Evolutionary conservation across 2,797 vertebrate genomes (phyloP), one percentile per base, ranked within the genome.

Genomic region (Luscinia luscinia): DNA sequence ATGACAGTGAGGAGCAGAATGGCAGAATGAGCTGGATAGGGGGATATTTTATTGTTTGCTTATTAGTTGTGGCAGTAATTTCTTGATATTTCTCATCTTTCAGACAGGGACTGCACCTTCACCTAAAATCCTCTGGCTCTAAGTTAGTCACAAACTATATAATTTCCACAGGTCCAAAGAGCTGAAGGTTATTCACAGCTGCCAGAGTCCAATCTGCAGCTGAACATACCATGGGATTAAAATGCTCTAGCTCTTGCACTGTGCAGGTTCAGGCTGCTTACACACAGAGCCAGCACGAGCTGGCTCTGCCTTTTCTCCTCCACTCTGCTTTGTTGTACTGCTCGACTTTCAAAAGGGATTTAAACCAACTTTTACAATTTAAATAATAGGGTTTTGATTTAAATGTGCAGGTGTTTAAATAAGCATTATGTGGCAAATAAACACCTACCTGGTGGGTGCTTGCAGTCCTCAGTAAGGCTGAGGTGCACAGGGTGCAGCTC

Each of bases 231-330:
- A 6, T 4, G 9, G 45, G 51, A 59, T 61, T 82, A 66, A 86
- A 92, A 66, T 48, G 3, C n/a, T 23, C 34, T 13, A 38, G 34
- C 41, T 66, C 46, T 52, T 36, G 26, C 28, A 12, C 16, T 9
- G 10, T 27, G 32, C 27, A 58, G 24, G 6, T 36, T 79, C 41
- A 51, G 66, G 40, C 34, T 80, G 36, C 48, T 58, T n/a, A 12
- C 9, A 46, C 11, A 15, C 0, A 0, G 2, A 8, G 5, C 66
- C 38, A 63, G 26, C 38, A 88, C 0, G 2, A 11, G 7, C 22
- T 27, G 40, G 17, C 21, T 79, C 41, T 48, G 27, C 1, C 30
- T 59, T 57, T 69, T 38, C 59, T 4, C 9, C 46, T 89, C 34
- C 63, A 28, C 49, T 84, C 63, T 73, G 36, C 36, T 88, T 59